Evolutionary conservation across 2,113 vertebrate genomes (phyloP).

Genomic region (Vimba vimba): DNA sequence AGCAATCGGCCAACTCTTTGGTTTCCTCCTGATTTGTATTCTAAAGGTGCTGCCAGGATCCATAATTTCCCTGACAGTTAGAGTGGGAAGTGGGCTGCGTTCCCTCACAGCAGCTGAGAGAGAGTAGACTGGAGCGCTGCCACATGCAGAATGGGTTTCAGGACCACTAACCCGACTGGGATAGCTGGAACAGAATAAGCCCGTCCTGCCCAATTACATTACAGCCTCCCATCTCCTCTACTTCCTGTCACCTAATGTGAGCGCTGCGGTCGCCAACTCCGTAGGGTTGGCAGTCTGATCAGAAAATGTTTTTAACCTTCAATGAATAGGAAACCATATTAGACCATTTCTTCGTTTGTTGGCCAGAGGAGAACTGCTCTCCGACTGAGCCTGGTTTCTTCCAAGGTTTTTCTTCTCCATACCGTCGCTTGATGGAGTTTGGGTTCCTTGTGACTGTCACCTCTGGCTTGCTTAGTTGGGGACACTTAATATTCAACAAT

Average conservation of each 20-base stretch:
- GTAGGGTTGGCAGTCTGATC: background rate
- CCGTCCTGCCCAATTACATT: constrained; percentile 18
- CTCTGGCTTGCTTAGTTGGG: too few species aligned
- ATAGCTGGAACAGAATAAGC: background rate
- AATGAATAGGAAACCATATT: background rate
- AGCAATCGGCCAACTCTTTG: background rate
- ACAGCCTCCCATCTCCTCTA: background rate
- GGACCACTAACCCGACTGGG: background rate
- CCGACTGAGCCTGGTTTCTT: too few species aligned
- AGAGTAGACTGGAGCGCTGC: background rate
- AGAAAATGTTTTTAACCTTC: constrained; percentile 5
- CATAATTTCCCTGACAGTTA: constrained; percentile 8
- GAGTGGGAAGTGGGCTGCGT: background rate
- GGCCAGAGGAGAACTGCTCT: too few species aligned
- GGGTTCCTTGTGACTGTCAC: too few species aligned
- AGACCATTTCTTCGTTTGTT: background rate
- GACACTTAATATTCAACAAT: too few species aligned
- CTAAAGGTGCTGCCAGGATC: constrained; percentile 10
- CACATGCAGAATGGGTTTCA: constrained; percentile 31
- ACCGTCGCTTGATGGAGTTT: too few species aligned
- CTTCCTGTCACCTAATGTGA: background rate
- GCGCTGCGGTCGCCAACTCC: too few species aligned
- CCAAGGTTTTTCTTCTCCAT: too few species aligned
- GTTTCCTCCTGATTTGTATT: constrained; percentile 31
- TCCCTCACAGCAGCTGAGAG: background rate